Percentiles rank a stretch among this genome's conserved stretches.
These are phyloP conservation scores for Cephus sareptanus DNA, from an alignment of 2,888 invertebrate genomes.

Conservation along the genomic window DNA sequence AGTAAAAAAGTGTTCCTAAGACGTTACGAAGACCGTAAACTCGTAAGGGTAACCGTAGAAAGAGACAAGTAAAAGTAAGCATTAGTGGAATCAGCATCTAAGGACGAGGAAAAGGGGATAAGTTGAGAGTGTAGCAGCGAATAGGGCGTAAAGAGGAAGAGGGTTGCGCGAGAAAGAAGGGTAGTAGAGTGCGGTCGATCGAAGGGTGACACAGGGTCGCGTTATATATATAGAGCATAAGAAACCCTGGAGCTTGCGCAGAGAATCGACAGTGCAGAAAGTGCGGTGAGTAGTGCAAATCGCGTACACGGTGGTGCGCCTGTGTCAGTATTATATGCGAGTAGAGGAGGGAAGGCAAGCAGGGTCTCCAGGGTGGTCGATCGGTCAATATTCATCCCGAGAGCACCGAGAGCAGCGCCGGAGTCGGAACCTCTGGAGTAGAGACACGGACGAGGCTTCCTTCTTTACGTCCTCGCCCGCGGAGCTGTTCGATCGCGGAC, in stretches of 20 bases:
- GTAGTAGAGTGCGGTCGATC: not conserved
- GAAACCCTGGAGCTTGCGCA: conserved; percentile 26
- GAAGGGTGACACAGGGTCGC: conserved; percentile 1
- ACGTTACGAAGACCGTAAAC: too few species aligned
- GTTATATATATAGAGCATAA: not conserved
- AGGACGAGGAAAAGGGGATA: too few species aligned
- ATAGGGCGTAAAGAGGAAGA: too few species aligned
- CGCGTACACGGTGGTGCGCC: not conserved
- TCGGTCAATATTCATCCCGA: conserved; percentile 65
- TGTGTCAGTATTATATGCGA: conserved; percentile 12
- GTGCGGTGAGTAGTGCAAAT: too few species aligned
- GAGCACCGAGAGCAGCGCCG: conserved; percentile 31
- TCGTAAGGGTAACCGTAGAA: too few species aligned
- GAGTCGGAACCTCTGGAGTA: conserved; percentile 19
- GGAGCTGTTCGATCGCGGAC: conserved; percentile 52
- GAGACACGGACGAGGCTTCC: conserved; percentile 35
- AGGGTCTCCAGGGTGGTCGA: conserved; percentile 40
- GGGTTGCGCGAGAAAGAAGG: too few species aligned
- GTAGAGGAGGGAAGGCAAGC: conserved; percentile 18
- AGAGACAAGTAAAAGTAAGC: too few species aligned
- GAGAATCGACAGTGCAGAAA: not conserved
- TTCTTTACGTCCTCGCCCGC: conserved; percentile 56
- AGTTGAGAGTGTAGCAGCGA: too few species aligned
- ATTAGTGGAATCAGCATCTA: too few species aligned
- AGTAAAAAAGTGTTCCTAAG: too few species aligned